These are phyloP conservation scores for Buceros bicornis DNA, from an alignment of 2,797 vertebrate species.

Conservation along the genomic window DNA sequence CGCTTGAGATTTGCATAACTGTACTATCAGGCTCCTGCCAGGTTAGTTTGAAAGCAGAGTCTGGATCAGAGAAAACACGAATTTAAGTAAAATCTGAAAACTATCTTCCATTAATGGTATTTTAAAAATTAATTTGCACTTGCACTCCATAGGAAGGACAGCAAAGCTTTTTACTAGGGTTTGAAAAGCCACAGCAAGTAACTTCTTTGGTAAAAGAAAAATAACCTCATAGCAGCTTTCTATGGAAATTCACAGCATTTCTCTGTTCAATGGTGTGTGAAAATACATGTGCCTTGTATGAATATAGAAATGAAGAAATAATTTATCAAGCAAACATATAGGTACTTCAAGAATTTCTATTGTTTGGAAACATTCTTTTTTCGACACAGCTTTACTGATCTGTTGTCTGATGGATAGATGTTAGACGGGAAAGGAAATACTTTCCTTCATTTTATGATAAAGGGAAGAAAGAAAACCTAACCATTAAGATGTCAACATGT, in stretches of 20 bases:
- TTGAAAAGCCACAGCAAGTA: constrained; percentile 4
- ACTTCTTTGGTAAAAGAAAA: constrained; percentile 17
- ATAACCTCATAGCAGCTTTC: constrained; percentile 27
- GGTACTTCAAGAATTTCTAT: neutral
- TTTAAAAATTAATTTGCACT: neutral
- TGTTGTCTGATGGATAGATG: neutral
- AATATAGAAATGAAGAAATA: constrained; percentile 39
- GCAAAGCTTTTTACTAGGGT: neutral
- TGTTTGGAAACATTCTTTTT: neutral
- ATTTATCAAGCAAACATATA: constrained; percentile 22
- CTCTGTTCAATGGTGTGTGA: constrained; percentile 12
- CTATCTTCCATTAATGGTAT: neutral
- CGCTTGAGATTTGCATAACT: neutral
- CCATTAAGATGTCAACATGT: neutral
- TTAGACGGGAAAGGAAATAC: neutral
- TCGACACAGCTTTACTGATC: neutral
- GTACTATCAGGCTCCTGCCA: neutral
- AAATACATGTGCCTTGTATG: constrained; percentile 29
- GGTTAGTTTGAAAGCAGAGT: neutral
- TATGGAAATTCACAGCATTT: constrained; percentile 14
- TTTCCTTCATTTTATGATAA: neutral
- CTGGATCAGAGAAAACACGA: neutral
- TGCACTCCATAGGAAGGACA: neutral
- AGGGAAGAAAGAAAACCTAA: neutral
- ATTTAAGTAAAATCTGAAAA: neutral